phyloP scores from a whole-genome alignment of 2,797 vertebrate species.

The Epinephelus malabaricus region DNA sequence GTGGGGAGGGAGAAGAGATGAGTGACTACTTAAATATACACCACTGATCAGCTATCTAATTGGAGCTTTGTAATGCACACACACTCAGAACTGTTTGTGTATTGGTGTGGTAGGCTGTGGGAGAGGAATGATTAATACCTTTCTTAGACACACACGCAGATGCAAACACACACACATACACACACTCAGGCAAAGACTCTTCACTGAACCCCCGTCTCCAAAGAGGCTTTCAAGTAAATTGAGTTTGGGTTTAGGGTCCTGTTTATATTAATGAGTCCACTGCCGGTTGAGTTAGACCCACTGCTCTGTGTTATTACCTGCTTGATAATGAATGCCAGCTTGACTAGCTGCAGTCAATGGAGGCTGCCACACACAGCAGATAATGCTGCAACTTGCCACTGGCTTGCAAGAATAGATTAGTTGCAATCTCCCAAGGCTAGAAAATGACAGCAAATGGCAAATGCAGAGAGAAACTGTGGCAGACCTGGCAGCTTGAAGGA shows the following conservation, averaged over 20 bases:
- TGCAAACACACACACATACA: constrained; percentile 25
- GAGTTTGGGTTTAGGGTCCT: constrained; percentile 84
- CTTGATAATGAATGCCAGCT: constrained; percentile 81
- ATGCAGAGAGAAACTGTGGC: constrained; percentile 27
- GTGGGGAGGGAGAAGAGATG: constrained; percentile 47
- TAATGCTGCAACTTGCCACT: constrained; percentile 57
- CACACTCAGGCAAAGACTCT: constrained; percentile 48
- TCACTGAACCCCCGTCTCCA: constrained; percentile 70
- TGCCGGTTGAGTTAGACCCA: constrained; percentile 74
- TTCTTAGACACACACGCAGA: constrained; percentile 55
- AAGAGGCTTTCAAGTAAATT: constrained; percentile 85
- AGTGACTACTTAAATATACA: constrained; percentile 78
- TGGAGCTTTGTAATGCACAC: constrained; percentile 77
- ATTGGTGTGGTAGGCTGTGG: constrained; percentile 54
- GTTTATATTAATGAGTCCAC: constrained; percentile 84
- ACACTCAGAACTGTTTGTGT: constrained; percentile 42
- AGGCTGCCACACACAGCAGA: constrained; percentile 54
- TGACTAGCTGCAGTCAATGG: constrained; percentile 74
- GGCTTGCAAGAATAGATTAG: constrained; percentile 60
- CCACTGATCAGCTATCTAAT: constrained; percentile 79
- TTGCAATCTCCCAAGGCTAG: constrained; percentile 34
- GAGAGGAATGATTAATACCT: constrained; percentile 79
- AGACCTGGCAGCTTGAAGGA: constrained; percentile 18
- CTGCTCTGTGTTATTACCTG: constrained; percentile 81
- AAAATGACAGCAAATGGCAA: constrained; percentile 46